Percentiles rank a stretch among this genome's conserved stretches.
phyloP scores from a whole-genome alignment of 2,797 vertebrate species.

The Xerus rutilus region DNA sequence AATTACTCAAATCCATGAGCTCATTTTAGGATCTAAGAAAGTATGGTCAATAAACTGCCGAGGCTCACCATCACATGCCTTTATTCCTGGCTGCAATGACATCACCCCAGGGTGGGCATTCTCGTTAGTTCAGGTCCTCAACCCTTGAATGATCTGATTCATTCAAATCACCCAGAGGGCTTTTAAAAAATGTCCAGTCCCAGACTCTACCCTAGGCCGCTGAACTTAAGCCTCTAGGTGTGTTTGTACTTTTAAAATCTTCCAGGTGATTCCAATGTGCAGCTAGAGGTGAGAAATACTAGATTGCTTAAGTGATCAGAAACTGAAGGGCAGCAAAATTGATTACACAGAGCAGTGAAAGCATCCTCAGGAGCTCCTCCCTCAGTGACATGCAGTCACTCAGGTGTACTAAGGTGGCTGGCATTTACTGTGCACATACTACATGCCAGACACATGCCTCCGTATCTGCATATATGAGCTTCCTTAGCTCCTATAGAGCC shows the following conservation, averaged over 20 bases:
- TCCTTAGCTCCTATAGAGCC: neutral
- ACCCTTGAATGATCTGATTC: neutral
- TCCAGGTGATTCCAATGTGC: neutral
- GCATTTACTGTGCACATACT: neutral
- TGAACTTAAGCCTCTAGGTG: neutral
- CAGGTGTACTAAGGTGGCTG: fast-evolving
- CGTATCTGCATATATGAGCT: neutral
- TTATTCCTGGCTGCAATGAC: conserved; percentile 30
- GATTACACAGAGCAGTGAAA: neutral
- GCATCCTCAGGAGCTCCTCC: neutral
- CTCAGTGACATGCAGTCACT: neutral
- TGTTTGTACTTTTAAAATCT: conserved; percentile 1
- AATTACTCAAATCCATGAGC: neutral
- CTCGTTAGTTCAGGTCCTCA: conserved; percentile 18
- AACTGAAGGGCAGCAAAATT: neutral
- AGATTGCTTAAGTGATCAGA: neutral
- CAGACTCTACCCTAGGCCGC: neutral
- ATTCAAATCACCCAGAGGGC: neutral
- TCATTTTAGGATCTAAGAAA: conserved; percentile 34
- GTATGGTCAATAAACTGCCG: neutral
- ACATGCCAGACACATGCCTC: neutral
- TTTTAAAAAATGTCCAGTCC: neutral
- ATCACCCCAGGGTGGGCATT: neutral
- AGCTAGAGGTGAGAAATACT: neutral
- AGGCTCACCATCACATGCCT: neutral